These are phyloP conservation scores for Ptychochromis oligacanthus DNA, from an alignment of 2,113 vertebrate species.

Conservation along the genomic window DNA sequence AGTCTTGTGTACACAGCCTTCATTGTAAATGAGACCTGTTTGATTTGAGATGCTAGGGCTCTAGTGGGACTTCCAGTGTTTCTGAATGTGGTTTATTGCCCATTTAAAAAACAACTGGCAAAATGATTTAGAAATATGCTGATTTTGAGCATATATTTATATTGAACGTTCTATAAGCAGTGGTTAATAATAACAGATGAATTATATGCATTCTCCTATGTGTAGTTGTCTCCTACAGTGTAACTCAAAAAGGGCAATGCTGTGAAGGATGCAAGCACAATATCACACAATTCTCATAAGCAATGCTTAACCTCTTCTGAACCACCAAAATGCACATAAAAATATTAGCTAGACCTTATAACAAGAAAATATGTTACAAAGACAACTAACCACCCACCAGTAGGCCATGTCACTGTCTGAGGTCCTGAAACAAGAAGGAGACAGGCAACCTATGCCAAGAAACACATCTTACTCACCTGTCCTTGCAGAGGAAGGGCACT, in stretches of 20 bases:
- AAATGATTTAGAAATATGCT: not conserved
- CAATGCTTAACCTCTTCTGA: accelerated
- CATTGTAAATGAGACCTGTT: not conserved
- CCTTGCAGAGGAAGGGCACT: not conserved
- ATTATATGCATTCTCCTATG: not conserved
- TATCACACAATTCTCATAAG: no score
- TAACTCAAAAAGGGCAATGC: not conserved
- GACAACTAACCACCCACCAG: not conserved
- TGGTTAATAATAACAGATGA: not conserved
- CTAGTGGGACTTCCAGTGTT: not conserved
- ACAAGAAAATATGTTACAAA: not conserved
- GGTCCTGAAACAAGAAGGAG: not conserved
- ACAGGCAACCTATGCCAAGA: not conserved
- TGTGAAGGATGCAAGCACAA: no score
- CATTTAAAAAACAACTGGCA: not conserved
- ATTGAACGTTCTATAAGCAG: not conserved
- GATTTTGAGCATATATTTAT: not conserved
- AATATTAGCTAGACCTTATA: not conserved
- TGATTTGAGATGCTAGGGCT: not conserved
- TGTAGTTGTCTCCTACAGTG: not conserved
- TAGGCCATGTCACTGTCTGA: not conserved
- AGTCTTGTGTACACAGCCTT: not conserved
- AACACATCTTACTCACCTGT: not conserved
- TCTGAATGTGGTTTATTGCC: not conserved
- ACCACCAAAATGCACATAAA: not conserved